A percentile compares a stretch with the other conserved stretches of the same genome.
These are phyloP conservation scores for Lordiphosa stackelbergi DNA, from an alignment of 1,140 invertebrate genomes.

Conservation along the genomic window DNA sequence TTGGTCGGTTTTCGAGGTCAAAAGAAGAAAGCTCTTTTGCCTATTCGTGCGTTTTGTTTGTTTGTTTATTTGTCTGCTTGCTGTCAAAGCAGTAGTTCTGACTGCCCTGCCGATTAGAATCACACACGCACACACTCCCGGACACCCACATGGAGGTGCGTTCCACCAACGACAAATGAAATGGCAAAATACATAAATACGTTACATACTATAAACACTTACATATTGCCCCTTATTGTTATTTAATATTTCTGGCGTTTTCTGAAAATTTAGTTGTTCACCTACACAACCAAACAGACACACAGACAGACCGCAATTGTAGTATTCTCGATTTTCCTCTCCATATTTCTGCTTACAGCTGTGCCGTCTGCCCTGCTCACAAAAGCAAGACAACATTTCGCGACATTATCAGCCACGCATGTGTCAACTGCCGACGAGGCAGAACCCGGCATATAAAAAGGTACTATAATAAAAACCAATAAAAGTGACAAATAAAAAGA, in stretches of 20 bases:
- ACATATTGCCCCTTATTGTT: slow-evolving; percentile 52
- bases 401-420: slow-evolving; percentile 69
- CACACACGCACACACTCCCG: slow-evolving; percentile 24
- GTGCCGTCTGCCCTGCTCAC: slow-evolving; percentile 41
- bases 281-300: slow-evolving; percentile 5
- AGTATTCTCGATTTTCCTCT: slow-evolving; percentile 13
- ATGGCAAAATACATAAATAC: slow-evolving; percentile 62
- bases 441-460: slow-evolving; percentile 36
- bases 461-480: slow-evolving; percentile 75
- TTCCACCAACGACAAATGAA: slow-evolving; percentile 45
- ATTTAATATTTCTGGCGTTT: slow-evolving; percentile 69
- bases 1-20: slow-evolving; percentile 24
- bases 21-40: slow-evolving; percentile 40
- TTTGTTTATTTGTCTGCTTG: slow-evolving; percentile 35
- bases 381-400: slow-evolving; percentile 30
- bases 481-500: slow-evolving; percentile 75
- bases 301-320: slow-evolving; percentile 39
- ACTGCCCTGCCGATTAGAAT: slow-evolving; percentile 62
- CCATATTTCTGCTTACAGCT: slow-evolving; percentile 20
- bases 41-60: slow-evolving; percentile 60
- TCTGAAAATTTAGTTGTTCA: slow-evolving; percentile 63
- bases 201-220: slow-evolving; percentile 37
- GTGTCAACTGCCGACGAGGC: slow-evolving; percentile 54
- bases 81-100: slow-evolving; percentile 46
- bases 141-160: slow-evolving; percentile 26